Conservation (phyloP, 30 jellyfish, hydroid and myxozoan genomes). For the Aurelia coerulea region DNA sequence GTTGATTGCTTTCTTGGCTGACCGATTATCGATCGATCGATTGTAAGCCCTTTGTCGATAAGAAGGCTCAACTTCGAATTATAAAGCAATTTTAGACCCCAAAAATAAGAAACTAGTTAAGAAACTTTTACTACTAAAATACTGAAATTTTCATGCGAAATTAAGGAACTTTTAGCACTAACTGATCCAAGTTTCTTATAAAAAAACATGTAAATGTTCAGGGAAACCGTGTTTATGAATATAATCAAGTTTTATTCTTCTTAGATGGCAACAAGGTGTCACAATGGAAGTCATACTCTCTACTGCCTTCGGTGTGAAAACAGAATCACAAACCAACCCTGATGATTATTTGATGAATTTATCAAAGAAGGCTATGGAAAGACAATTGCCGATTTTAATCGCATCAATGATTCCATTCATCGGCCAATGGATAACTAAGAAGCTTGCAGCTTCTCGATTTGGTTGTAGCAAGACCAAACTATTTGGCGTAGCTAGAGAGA, state of each 20-base stretch:
- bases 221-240: too few species aligned
- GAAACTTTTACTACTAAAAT: too few species aligned
- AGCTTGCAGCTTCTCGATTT: slow-evolving; percentile 12
- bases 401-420: slow-evolving; percentile 47
- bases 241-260: background rate
- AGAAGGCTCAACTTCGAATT: too few species aligned
- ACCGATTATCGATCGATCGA: too few species aligned
- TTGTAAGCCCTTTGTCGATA: too few species aligned
- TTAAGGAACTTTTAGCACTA: too few species aligned
- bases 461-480: slow-evolving; percentile 12
- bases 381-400: background rate
- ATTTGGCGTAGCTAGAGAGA: slow-evolving; percentile 37
- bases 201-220: too few species aligned
- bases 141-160: too few species aligned
- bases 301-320: slow-evolving; percentile 47
- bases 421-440: slow-evolving; percentile 14
- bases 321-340: slow-evolving; percentile 69
- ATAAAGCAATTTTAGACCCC: too few species aligned
- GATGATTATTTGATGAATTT: slow-evolving; percentile 31
- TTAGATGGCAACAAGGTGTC: slow-evolving; percentile 52
- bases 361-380: slow-evolving; percentile 34
- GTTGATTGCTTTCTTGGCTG: too few species aligned
- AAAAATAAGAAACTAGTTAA: too few species aligned
- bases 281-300: slow-evolving; percentile 66
- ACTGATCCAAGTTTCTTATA: too few species aligned